Evolutionary conservation across 1,140 invertebrate species (phyloP), one percentile per base, ranked within the genome.

Genomic region (Camponotus vicinus): DNA sequence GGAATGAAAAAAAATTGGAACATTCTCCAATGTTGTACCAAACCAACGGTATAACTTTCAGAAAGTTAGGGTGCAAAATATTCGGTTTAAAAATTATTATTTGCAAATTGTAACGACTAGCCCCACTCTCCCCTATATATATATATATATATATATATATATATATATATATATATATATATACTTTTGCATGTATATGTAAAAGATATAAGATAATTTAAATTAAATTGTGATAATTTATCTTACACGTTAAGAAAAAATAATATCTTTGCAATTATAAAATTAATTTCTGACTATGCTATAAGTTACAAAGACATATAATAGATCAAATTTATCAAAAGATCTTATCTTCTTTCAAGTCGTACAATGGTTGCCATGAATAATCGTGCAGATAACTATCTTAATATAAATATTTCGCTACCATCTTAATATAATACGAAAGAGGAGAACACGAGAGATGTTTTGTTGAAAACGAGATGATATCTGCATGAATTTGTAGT

Each of bases 301-400:
- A 37, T 15, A 32, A 27, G 7, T 15, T 27, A 15, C 21, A 49
- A 49, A 7, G 21, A 27, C 9, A 49, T 70, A 21, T 6, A 27
- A 49, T 69, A 21, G 1, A 49, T 70, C 6, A 15, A 11, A 49
- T 21, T 66, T 64, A 64, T 77, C 61, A 34, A 3, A 11, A 11
- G 18, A 66, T 66, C 4, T 13, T 37, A 40, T 8, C 6, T n/a
- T 64, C 5, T 6, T 3, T 55, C 42, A 79, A 66, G 9, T 80
- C 32, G 27, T 40, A 57, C 37, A 71, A 71, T 27, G 21, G 15
- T 40, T 40, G 37, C 34, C 42, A 8, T 66, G 55, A 63, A 75
- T 75, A 73, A 80, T 73, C 32, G 7, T 34, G 42, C 13, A 59
- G 66, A 75, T 75, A 75, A 34, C 3, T 15, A 87, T 13, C 42